Base-by-base conservation (phyloP, 2,797 vertebrate species). In the Bradypodion pumilum region DNA sequence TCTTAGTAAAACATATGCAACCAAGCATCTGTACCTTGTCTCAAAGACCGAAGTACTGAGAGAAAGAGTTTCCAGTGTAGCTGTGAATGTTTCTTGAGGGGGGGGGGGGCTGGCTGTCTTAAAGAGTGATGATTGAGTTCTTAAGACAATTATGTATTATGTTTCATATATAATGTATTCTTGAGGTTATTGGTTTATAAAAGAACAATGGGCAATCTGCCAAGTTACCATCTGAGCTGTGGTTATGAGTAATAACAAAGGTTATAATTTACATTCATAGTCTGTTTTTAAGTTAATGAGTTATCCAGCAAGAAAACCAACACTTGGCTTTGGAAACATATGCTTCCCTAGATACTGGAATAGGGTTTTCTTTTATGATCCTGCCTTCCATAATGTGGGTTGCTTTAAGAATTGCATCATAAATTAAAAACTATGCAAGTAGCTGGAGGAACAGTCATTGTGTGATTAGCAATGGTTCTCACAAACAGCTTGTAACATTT, bases 211-310 rank as follows among this genome's bases (percentile, higher is more conserved):
- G 94, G 93, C 91, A 94, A 93, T 81, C 90, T 68, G 93, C 94
- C 95, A 95, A 94, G 89, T 91, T 90, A 90, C 81, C 87, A 0
- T 94, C 90, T 93, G 94, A 94, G 93, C 92, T 91, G 84, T 87
- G 93, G 92, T 94, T 94, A 94, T 90, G 94, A 93, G 92, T 91
- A 94, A 94, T 95, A 96, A 95, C 88, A 92, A 94, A 93, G 87
- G 90, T 91, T 95, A 94, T 93, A 94, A 95, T 95, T 95, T 95
- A 94, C 92, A 94, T 94, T 92, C 23, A 0, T 92, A 94, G 91
- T 96, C 92, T 91, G 81, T 91, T 95, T 95, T 95, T 95, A 93
- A 95, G 91, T 93, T 95, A 95, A 95, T 94, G 94, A 95, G 92
- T 87, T 95, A 95, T 92, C 92, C 91, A 91, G 88, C 69, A 82